Percentiles rank a stretch among this genome's conserved stretches.
phyloP scores from a whole-genome alignment of 2,797 vertebrate species.

The Rhabdophis nuchalis region DNA sequence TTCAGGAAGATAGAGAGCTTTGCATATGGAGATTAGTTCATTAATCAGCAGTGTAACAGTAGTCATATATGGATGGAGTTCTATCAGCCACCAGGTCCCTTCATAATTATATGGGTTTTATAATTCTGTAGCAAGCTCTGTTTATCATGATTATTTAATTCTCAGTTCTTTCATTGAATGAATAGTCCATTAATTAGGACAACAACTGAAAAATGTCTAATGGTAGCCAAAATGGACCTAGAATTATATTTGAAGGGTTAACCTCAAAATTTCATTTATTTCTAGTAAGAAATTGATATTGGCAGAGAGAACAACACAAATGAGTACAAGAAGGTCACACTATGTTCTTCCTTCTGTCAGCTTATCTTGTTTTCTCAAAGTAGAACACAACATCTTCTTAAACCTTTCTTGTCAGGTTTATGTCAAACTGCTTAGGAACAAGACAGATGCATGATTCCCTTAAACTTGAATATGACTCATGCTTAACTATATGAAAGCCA shows the following conservation, averaged over 20 bases:
- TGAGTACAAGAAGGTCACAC: constrained; percentile 19
- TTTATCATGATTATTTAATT: background rate
- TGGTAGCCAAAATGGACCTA: background rate
- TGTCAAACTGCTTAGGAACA: constrained; percentile 16
- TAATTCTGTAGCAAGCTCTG: background rate
- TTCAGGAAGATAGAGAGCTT: background rate
- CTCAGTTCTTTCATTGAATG: background rate
- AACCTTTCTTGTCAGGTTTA: constrained; percentile 22
- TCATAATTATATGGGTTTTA: background rate
- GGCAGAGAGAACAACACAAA: background rate
- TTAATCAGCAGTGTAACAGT: background rate
- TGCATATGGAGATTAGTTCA: background rate
- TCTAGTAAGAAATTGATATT: background rate
- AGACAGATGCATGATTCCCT: constrained; percentile 2
- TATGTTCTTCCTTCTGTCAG: constrained; percentile 18
- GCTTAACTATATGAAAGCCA: background rate
- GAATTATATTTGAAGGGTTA: background rate
- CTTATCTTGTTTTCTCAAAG: constrained; percentile 17
- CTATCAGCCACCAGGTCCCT: background rate
- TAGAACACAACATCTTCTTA: constrained; percentile 17
- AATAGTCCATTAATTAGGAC: background rate
- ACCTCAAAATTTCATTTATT: background rate
- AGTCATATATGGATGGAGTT: background rate
- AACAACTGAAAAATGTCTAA: background rate
- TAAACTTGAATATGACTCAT: constrained; percentile 14